phyloP scores from a whole-genome alignment of 2,113 vertebrate species.

The Aythya baeri region DNA sequence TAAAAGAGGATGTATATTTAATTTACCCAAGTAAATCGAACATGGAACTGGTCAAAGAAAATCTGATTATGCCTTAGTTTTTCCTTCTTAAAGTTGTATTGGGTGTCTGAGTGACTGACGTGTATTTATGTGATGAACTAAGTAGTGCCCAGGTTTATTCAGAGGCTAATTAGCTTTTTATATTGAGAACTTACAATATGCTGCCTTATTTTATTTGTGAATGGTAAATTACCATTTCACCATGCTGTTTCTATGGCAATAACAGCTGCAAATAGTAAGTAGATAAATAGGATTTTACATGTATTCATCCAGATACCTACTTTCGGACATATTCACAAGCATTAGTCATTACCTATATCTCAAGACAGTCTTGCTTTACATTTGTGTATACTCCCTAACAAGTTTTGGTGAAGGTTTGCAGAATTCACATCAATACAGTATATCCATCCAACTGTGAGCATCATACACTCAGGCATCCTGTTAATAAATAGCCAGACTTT shows the following conservation, averaged over 20 bases:
- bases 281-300: not conserved
- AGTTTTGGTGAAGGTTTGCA: not conserved
- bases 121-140: not conserved
- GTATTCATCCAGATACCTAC: not conserved
- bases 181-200: not conserved
- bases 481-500: not conserved
- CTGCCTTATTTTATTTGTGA: not conserved
- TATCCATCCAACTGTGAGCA: not conserved
- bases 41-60: not conserved
- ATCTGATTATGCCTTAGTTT: not conserved
- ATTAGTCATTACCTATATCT: not conserved
- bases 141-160: not conserved
- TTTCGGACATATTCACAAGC: not conserved
- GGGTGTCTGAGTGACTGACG: not conserved
- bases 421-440: not conserved
- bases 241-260: slow-evolving; percentile 3
- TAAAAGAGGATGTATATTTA: not conserved
- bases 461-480: not conserved
- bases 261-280: not conserved
- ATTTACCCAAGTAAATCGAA: not conserved
- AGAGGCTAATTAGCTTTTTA: not conserved
- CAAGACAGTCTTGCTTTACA: not conserved
- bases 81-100: not conserved
- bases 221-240: not conserved
- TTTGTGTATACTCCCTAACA: not conserved